These are phyloP conservation scores for Strongylocentrotus purpuratus DNA, from an alignment of 35 echinoderm and acorn worm genomes.

Conservation along the genomic window DNA sequence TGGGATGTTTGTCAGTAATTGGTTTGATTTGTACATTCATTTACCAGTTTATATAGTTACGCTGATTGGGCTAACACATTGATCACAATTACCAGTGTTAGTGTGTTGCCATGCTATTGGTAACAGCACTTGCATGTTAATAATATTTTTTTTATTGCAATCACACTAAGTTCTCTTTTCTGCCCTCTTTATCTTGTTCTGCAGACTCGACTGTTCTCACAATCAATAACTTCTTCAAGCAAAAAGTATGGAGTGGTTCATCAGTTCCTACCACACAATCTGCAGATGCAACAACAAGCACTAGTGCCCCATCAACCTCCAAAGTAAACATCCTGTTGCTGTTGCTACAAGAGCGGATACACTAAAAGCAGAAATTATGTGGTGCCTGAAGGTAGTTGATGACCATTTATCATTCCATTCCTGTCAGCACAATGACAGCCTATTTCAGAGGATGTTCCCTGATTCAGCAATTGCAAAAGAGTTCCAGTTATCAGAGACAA, in stretches of 20 bases:
- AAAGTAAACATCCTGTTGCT: constrained; percentile 2
- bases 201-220: constrained; percentile 15
- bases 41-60: neutral
- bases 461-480: constrained; percentile 68
- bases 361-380: constrained; percentile 63
- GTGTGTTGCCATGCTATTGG: neutral
- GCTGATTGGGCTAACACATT: neutral
- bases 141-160: neutral
- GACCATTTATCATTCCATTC: too few species aligned
- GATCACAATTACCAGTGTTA: neutral
- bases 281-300: constrained; percentile 31
- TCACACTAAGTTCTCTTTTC: neutral
- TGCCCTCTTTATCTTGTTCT: neutral
- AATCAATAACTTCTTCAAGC: constrained; percentile 43
- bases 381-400: constrained; percentile 61
- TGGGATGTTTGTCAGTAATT: neutral
- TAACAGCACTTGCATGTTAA: neutral
- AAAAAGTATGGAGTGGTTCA: neutral
- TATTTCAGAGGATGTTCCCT: constrained; percentile 67
- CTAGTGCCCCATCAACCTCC: neutral
- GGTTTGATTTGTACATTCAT: neutral
- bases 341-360: constrained; percentile 66
- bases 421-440: constrained; percentile 50
- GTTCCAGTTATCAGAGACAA: constrained; percentile 46
- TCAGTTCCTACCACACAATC: constrained; percentile 9